A percentile compares a stretch with the other conserved stretches of the same genome.
These are phyloP conservation scores for Morpho deidamia DNA, from an alignment of 2,888 invertebrate species.

Conservation along the genomic window DNA sequence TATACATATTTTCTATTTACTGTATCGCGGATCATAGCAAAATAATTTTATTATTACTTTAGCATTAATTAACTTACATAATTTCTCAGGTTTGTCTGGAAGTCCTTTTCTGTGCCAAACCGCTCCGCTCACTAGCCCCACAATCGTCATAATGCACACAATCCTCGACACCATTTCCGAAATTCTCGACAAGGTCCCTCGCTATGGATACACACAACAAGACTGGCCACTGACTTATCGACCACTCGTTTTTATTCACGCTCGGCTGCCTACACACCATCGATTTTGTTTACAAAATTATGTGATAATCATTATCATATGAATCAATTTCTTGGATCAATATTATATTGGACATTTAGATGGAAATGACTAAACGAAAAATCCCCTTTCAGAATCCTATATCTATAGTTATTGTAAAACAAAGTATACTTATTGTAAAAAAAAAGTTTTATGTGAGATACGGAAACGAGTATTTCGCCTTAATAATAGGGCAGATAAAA, in stretches of 20 bases:
- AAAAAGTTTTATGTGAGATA: too few species aligned
- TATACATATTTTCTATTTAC: too few species aligned
- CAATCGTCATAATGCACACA: conserved; percentile 40
- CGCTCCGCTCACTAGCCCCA: conserved; percentile 47
- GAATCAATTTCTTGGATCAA: too few species aligned
- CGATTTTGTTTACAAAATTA: conserved; percentile 25
- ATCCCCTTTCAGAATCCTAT: too few species aligned
- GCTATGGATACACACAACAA: conserved; percentile 24
- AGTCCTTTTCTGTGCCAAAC: conserved; percentile 36
- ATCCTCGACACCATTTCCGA: conserved; percentile 50
- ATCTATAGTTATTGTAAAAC: too few species aligned
- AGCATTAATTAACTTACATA: conserved; percentile 34
- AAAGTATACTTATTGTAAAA: too few species aligned
- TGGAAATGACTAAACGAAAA: too few species aligned
- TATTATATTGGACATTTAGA: too few species aligned
- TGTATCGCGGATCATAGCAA: too few species aligned
- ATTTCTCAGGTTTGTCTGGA: conserved; percentile 45
- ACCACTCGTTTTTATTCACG: conserved; percentile 55
- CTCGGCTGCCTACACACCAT: conserved; percentile 36
- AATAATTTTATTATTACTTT: too few species aligned
- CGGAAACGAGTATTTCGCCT: too few species aligned
- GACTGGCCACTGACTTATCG: conserved; percentile 42
- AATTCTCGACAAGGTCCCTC: conserved; percentile 25
- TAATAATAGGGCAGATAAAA: too few species aligned
- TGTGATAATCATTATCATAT: not conserved